Base-by-base conservation (phyloP, 53 echinoderm and acorn worm genomes). In the Arbacia lixula region DNA sequence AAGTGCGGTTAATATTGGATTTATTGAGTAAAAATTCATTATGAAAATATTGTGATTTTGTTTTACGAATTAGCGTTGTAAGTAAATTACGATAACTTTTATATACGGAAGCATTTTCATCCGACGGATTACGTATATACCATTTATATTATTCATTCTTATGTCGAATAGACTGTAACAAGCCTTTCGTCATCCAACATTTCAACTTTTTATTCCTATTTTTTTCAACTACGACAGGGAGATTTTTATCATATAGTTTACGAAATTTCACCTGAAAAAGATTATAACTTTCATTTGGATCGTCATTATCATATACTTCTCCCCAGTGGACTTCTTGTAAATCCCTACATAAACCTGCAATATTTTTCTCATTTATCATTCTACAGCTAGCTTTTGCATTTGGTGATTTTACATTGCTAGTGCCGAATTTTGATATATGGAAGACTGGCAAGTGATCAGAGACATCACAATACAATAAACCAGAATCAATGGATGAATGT, bases 1-100 rank as follows among this genome's bases (percentile, higher is more conserved):
- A 66, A 4, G 38, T 66, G 17, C 37, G 66, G 6, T 36, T 36
- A 3, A 66, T 37, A 66, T 66, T 66, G 19, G 38, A 66, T 66
- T 66, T 66, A 12, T 36, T 65, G 10, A 33, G 8, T 9, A 65
- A 8, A 65, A 65, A 65, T 34, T 65, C 14, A 12, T 65, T 12
- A 35, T 65, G 65, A 35, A 65, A 65, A 65, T 65, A 65, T 65
- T 34, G 24, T n/a, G 28, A 35, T 65, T 65, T 35, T 63, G 65
- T 12, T 65, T 65, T 33, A 65, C 35, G 65, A 16, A 65, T 65
- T 65, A 65, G n/a, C 2, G 27, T 6, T 33, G 36, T 57, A 24
- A 65, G 35, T 66, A 66, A 37, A 10, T 66, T 65, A 36, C 66
- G 66, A 37, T 66, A 37, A 66, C 21, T 66, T 36, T 61, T 38